A percentile compares a stretch with the other conserved stretches of the same genome.
phyloP scores from a whole-genome alignment of 2,888 invertebrate species.

The Spilarctia lutea region DNA sequence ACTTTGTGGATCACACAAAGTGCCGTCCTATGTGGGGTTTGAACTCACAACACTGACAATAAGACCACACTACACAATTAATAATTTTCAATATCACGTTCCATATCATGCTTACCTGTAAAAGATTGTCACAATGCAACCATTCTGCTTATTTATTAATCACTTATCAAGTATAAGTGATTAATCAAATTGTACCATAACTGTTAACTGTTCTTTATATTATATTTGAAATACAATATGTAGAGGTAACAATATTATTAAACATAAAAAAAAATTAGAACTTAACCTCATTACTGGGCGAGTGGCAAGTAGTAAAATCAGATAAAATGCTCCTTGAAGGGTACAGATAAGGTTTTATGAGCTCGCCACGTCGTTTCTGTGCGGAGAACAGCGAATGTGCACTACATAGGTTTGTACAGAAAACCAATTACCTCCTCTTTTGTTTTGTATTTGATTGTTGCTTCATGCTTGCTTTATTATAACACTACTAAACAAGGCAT shows the following conservation, averaged over 20 bases:
- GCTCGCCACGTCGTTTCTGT: constrained; percentile 82
- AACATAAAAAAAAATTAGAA: constrained; percentile 28
- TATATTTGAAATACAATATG: background rate
- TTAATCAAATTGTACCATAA: no score
- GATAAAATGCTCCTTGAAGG: constrained; percentile 69
- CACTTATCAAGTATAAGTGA: no score
- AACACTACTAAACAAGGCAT: constrained; percentile 6
- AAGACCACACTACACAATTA: no score
- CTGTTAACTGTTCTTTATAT: no score
- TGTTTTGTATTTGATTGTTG: constrained; percentile 59
- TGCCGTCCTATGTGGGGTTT: no score
- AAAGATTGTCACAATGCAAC: background rate
- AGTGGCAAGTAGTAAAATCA: constrained; percentile 58
- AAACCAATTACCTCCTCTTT: constrained; percentile 72
- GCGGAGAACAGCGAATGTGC: constrained; percentile 76
- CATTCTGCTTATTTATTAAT: no score
- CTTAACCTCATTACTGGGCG: background rate
- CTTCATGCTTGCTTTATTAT: constrained; percentile 32
- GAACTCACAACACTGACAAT: no score
- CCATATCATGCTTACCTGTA: background rate
- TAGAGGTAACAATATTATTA: background rate
- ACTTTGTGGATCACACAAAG: no score
- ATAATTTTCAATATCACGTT: no score
- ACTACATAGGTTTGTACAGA: constrained; percentile 76
- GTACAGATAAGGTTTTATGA: constrained; percentile 86